Percentiles rank a stretch among this genome's conserved stretches.
These are phyloP conservation scores for Empis stercorea DNA, from an alignment of 2,888 invertebrate species.

Conservation along the genomic window DNA sequence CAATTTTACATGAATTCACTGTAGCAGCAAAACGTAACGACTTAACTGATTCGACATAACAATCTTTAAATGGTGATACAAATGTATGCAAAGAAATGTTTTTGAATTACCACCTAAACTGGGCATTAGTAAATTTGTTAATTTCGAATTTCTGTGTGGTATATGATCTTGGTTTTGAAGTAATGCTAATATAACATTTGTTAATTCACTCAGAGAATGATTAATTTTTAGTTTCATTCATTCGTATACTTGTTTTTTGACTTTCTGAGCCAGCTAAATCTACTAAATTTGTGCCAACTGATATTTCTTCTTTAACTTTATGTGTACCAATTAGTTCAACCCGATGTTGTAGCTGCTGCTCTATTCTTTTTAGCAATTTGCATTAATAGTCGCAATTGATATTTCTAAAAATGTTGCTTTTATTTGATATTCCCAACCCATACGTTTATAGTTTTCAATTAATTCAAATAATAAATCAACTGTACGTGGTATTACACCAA, in stretches of 20 bases:
- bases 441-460: slow-evolving; percentile 51
- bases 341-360: slow-evolving; percentile 61
- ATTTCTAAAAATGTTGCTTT: slow-evolving; percentile 71
- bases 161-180: slow-evolving; percentile 72
- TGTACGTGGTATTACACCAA: slow-evolving; percentile 75
- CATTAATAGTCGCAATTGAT: slow-evolving; percentile 56
- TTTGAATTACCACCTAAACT: slow-evolving; percentile 85
- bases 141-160: slow-evolving; percentile 79
- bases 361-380: slow-evolving; percentile 64
- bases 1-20: slow-evolving; percentile 70
- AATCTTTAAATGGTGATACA: slow-evolving; percentile 75
- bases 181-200: slow-evolving; percentile 70
- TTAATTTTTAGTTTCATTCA: slow-evolving; percentile 79
- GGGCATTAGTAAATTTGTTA: slow-evolving; percentile 79
- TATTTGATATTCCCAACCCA: slow-evolving; percentile 67
- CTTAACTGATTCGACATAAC: slow-evolving; percentile 73
- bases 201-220: slow-evolving; percentile 63
- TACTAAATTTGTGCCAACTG: slow-evolving; percentile 62
- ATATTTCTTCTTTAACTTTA: slow-evolving; percentile 46
- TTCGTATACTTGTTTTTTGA: slow-evolving; percentile 52
- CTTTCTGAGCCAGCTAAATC: slow-evolving; percentile 83
- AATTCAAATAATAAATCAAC: slow-evolving; percentile 66
- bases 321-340: slow-evolving; percentile 53
- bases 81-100: slow-evolving; percentile 85
- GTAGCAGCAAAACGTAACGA: slow-evolving; percentile 78